phyloP scores from a whole-genome alignment of 92 coral and sea anemone genomes.

The Parazoanthus atlanticus region DNA sequence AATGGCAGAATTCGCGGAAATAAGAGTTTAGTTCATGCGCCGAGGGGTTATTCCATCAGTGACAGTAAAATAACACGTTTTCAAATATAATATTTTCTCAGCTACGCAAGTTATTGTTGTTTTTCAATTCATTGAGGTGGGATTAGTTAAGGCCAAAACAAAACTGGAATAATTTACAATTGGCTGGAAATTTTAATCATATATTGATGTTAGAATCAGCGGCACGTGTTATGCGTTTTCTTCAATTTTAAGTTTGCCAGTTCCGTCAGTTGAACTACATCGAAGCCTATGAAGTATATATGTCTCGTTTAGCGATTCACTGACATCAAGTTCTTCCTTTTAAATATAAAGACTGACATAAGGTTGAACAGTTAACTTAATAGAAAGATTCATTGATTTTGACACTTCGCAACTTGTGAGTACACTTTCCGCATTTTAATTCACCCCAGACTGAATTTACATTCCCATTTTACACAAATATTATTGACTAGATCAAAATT shows the following conservation, averaged over 20 bases:
- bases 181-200: not conserved
- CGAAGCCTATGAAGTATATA: not conserved
- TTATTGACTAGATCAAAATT: not conserved
- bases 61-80: too few species aligned
- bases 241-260: too few species aligned
- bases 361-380: not conserved
- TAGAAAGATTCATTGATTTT: not conserved
- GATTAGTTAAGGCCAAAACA: not conserved
- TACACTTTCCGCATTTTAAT: not conserved
- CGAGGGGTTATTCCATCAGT: too few species aligned
- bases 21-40: not conserved
- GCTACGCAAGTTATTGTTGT: not conserved
- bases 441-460: not conserved
- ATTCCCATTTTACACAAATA: not conserved
- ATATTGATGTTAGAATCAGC: not conserved
- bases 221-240: too few species aligned
- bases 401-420: not conserved
- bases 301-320: too few species aligned
- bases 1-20: not conserved
- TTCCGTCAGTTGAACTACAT: too few species aligned
- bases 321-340: not conserved
- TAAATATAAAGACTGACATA: not conserved
- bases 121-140: not conserved
- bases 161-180: too few species aligned
- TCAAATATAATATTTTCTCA: not conserved